Conservation (phyloP, 2,888 invertebrate genomes). For the Rhagophthalmus giganteus region DNA sequence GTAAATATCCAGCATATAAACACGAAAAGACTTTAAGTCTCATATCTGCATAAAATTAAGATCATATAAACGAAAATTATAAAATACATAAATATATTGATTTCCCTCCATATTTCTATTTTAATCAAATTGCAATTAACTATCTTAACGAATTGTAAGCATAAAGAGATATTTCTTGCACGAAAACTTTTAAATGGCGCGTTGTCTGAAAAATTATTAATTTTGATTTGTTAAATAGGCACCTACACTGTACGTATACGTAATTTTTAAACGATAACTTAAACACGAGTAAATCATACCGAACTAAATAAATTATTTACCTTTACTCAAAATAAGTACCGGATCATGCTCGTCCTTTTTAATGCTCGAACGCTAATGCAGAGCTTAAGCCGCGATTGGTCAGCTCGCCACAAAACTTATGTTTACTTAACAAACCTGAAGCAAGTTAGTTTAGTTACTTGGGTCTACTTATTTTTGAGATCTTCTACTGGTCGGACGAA, state of each 20-base stretch:
- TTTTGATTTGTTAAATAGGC: not conserved
- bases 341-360: conserved; percentile 7
- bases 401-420: conserved; percentile 14
- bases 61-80: no score
- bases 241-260: not conserved
- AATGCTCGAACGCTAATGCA: conserved; percentile 19
- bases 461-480: conserved; percentile 27
- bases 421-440: conserved; percentile 15
- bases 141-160: no score
- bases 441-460: conserved; percentile 34
- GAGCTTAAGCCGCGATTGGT: conserved; percentile 11
- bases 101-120: no score
- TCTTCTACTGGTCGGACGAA: conserved; percentile 33
- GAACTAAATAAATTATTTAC: not conserved
- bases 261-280: conserved; percentile 2
- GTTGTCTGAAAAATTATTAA: no score
- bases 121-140: no score
- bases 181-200: no score
- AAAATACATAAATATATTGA: no score
- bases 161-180: no score
- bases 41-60: no score
- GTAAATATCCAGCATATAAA: no score
- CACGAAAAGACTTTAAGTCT: no score
- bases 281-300: conserved; percentile 1
- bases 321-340: conserved; percentile 4